A percentile compares a stretch with the other conserved stretches of the same genome.
These are phyloP conservation scores for Chalcis sispes DNA, from an alignment of 2,888 invertebrate species.

Conservation along the genomic window DNA sequence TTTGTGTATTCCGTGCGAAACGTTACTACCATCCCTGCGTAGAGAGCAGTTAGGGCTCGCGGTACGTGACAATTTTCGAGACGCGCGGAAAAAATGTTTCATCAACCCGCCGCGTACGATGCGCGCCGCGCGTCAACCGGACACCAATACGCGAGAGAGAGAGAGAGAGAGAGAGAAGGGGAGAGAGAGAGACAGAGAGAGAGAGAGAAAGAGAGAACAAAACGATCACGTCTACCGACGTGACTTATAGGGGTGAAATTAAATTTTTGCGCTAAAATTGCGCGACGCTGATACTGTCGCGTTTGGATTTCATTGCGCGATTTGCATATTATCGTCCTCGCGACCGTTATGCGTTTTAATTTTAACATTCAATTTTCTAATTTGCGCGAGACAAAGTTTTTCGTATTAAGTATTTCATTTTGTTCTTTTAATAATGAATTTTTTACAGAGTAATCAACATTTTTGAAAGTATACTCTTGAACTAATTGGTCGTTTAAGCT, in stretches of 20 bases:
- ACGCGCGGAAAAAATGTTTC: conserved; percentile 47
- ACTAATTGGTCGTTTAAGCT: no score
- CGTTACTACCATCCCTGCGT: no score
- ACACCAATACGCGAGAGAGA: not conserved
- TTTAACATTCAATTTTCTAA: conserved; percentile 37
- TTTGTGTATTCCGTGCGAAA: no score
- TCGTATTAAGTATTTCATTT: not conserved
- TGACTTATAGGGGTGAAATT: conserved; percentile 52
- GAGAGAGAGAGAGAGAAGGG: no score
- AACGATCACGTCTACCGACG: conserved; percentile 42
- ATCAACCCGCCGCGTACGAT: conserved; percentile 14
- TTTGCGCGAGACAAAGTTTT: conserved; percentile 7
- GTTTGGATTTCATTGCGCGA: conserved; percentile 33
- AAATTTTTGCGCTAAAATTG: conserved; percentile 51
- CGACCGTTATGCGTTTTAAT: conserved; percentile 33
- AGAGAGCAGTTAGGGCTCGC: not conserved
- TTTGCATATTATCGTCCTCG: conserved; percentile 51
- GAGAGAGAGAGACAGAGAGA: no score
- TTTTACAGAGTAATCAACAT: no score
- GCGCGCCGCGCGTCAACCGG: not conserved
- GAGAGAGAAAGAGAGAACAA: not conserved
- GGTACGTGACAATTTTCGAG: conserved; percentile 42
- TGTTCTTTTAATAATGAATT: not conserved
- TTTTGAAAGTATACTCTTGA: no score
- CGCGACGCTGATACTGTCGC: conserved; percentile 15